A percentile compares a stretch with the other conserved stretches of the same genome.
Evolutionary conservation across 2,113 vertebrate genomes (phyloP).

Genomic region (Vidua chalybeata): DNA sequence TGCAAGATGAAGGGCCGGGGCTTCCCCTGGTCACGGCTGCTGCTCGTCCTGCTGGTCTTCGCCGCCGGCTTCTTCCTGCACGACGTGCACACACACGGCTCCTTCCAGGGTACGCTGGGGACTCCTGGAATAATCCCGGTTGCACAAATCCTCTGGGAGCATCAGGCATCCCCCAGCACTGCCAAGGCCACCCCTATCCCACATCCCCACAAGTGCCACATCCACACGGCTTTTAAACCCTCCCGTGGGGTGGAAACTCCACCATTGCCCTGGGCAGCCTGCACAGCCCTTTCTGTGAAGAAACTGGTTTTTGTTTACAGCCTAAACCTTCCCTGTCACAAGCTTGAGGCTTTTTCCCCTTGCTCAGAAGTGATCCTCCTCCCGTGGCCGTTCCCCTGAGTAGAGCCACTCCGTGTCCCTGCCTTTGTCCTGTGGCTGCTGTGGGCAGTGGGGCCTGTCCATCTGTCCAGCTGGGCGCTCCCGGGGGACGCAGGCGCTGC

Average conservation of each 20-base stretch:
- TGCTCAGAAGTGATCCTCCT: not conserved
- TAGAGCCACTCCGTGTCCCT: rapidly evolving
- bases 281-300: not conserved
- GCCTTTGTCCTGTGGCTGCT: not conserved
- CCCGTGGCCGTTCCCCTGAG: not conserved
- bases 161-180: not conserved
- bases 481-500: not conserved
- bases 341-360: not conserved
- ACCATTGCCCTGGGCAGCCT: not conserved
- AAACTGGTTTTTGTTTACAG: not conserved
- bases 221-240: not conserved
- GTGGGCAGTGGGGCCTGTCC: not conserved
- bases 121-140: rapidly evolving
- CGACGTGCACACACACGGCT: slow-evolving; percentile 80
- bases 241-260: not conserved
- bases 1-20: slow-evolving; percentile 78
- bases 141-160: not conserved
- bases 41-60: slow-evolving; percentile 81
- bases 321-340: not conserved
- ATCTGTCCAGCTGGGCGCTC: not conserved
- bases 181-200: not conserved
- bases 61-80: slow-evolving; percentile 79
- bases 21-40: slow-evolving; percentile 83
- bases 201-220: not conserved
- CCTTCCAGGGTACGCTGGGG: slow-evolving; percentile 79